Evolutionary conservation across 2,113 vertebrate genomes (phyloP), one percentile per base, ranked within the genome.

Genomic region (Cyanoliseus patagonus): DNA sequence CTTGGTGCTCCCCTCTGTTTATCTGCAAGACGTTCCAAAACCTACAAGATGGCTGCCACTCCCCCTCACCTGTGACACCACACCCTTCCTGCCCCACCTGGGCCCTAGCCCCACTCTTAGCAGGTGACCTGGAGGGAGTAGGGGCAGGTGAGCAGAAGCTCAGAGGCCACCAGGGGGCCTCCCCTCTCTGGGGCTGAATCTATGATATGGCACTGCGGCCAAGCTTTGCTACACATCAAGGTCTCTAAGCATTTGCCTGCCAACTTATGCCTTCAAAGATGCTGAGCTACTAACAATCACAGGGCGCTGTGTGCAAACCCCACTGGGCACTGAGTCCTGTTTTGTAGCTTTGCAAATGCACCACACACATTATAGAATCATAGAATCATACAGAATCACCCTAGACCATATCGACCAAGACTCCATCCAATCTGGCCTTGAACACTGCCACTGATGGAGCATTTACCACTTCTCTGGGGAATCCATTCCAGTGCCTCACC

Each of bases 121-220:
- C 13, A 39, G 51, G 28, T 3, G 8, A 31, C 15, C 10, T 0
- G 1, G 41, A 33, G 27, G 47, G 13, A 91, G 52, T 11, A 41
- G 30, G 24, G 15, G 30, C 30, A 42, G 63, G 18, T 11, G 18
- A 9, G 27, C 33, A 51, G 49, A 39, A 19, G 37, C 15, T 27
- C 4, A 0, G 10, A 83, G 30, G 12, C 17, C 27, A 35, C 25
- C 30, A 5, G 1, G 2, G 15, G n/a, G 12, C 15, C n/a, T 42
- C 30, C 11, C 8, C 5, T 31, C 4, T 39, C 49, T 17, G 15
- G 27, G 27, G 16, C 52, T 41, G 2, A 0, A 19, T 19, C n/a
- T 6, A 3, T 19, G 20, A 17, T 23, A 19, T 23, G 47, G 25
- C 35, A 8, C 9, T 0, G 1, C 0, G 1, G 41, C 13, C 0